These are phyloP conservation scores for Columba janthina DNA, from an alignment of 2,113 vertebrate species.

Conservation along the genomic window DNA sequence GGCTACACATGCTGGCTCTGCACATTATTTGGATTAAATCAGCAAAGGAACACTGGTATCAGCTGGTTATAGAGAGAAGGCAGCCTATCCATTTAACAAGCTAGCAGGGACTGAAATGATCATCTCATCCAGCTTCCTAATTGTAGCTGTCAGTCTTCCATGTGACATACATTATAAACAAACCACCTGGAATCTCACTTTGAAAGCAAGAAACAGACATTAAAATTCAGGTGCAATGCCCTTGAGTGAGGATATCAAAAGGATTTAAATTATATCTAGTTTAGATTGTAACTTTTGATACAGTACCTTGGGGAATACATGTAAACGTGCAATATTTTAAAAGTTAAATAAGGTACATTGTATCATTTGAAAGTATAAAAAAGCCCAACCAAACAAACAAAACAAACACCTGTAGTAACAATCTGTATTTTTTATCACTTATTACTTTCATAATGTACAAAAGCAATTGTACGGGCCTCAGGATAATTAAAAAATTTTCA, in stretches of 20 bases:
- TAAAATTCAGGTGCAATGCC: not conserved
- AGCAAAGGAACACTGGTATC: not conserved
- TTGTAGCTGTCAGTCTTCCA: not conserved
- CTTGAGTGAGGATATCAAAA: conserved; percentile 1
- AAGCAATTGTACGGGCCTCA: not conserved
- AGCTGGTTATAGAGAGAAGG: not conserved
- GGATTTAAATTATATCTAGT: not conserved
- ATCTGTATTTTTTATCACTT: not conserved
- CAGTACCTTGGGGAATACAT: not conserved
- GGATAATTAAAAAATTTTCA: conserved; percentile 29
- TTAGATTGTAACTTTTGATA: not conserved
- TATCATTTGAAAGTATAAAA: not conserved
- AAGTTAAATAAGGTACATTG: not conserved
- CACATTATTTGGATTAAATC: not conserved
- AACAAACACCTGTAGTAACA: not conserved
- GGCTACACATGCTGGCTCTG: not conserved
- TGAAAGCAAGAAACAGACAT: not conserved
- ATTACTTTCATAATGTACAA: not conserved
- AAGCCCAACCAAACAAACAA: not conserved
- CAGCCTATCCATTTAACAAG: not conserved
- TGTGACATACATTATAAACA: not conserved
- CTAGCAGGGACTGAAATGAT: not conserved
- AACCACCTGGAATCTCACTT: not conserved
- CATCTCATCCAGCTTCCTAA: not conserved
- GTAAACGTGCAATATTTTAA: not conserved